Percentiles rank a stretch among this genome's conserved stretches.
Evolutionary conservation across 2,797 vertebrate genomes (phyloP).

Genomic region (Varecia variegata): DNA sequence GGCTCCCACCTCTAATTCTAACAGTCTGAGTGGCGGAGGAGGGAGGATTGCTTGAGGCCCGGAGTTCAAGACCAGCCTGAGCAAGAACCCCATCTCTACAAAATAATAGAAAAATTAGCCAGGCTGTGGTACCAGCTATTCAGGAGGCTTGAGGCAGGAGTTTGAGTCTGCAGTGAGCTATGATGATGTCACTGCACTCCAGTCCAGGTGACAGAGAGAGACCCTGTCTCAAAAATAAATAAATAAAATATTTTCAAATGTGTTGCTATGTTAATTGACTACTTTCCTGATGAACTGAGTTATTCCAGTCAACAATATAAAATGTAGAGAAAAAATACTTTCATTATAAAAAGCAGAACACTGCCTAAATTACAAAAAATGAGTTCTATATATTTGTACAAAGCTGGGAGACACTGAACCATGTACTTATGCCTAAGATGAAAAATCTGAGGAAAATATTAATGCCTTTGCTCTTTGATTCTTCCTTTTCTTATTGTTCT

Average conservation of each 20-base stretch:
- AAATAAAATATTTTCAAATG: background rate
- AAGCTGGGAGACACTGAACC: background rate
- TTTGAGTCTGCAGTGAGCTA: background rate
- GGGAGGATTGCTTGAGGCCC: background rate
- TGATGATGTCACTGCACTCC: background rate
- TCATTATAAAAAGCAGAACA: background rate
- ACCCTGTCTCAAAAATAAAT: background rate
- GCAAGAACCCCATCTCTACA: background rate
- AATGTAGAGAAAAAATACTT: background rate
- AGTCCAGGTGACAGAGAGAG: background rate
- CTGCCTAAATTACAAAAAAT: background rate
- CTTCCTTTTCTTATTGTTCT: background rate
- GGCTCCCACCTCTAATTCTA: background rate
- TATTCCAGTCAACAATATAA: background rate
- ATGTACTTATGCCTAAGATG: background rate
- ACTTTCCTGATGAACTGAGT: background rate
- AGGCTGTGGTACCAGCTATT: background rate
- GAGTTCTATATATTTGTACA: background rate
- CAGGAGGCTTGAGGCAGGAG: background rate
- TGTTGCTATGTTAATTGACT: background rate
- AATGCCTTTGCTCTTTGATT: background rate
- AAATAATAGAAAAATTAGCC: background rate
- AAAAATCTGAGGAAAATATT: background rate
- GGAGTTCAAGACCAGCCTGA: background rate
- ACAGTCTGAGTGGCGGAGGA: background rate